Evolutionary conservation across 2,113 vertebrate species (phyloP).

Genomic region (Microcebus lehilahytsara): DNA sequence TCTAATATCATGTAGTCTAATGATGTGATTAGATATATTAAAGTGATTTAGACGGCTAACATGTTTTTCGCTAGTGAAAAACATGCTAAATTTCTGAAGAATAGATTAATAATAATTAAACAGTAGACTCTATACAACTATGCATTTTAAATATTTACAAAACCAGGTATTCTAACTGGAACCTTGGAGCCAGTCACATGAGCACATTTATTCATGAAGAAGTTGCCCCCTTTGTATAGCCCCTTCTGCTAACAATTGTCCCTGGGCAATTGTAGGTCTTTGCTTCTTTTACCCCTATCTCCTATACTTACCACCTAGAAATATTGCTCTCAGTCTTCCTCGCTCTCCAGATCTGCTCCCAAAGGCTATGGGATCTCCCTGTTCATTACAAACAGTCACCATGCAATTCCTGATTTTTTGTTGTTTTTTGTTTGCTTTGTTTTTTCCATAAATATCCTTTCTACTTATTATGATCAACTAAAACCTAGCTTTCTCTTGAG

Average conservation of each 20-base stretch:
- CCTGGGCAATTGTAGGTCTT: not conserved
- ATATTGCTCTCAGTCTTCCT: not conserved
- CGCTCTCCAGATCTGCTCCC: not conserved
- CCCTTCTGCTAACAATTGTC: not conserved
- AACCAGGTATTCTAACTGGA: not conserved
- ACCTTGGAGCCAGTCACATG: not conserved
- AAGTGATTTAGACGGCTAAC: not conserved
- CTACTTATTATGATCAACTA: not conserved
- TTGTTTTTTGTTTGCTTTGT: not conserved
- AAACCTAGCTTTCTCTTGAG: not conserved
- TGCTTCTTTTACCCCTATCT: not conserved
- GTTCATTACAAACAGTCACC: not conserved
- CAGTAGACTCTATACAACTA: not conserved
- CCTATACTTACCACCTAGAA: not conserved
- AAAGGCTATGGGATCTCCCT: not conserved
- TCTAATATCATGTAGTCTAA: not conserved
- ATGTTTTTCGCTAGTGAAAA: not conserved
- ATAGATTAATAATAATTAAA: not conserved
- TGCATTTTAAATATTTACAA: not conserved
- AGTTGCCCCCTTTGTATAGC: not conserved
- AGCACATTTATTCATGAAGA: not conserved
- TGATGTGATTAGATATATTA: not conserved
- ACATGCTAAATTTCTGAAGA: not conserved
- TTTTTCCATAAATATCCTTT: not conserved
- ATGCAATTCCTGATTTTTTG: not conserved